A percentile compares a stretch with the other conserved stretches of the same genome.
Conservation (phyloP, 1,140 invertebrate genomes). For the Brachionus asplanchnoidis region DNA sequence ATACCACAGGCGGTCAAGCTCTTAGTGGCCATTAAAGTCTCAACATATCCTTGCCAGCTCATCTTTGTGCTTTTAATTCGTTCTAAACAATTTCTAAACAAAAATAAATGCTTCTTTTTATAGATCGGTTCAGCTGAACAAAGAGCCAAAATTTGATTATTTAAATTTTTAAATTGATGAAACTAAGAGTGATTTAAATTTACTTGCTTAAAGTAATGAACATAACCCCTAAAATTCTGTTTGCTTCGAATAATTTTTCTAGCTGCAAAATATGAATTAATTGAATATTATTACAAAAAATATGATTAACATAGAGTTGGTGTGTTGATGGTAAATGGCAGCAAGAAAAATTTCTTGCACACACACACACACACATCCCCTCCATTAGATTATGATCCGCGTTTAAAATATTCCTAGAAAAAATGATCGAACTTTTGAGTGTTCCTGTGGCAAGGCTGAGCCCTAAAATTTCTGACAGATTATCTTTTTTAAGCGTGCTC, state of each 20-base stretch:
- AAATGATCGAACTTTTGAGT: neutral
- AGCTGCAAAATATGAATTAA: conserved; percentile 21
- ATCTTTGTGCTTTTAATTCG: neutral
- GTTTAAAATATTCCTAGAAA: neutral
- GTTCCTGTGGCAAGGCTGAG: neutral
- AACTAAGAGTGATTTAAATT: conserved; percentile 11
- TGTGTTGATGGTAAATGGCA: neutral
- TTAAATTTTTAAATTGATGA: neutral
- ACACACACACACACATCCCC: neutral
- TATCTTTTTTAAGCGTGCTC: neutral
- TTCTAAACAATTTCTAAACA: conserved; percentile 8
- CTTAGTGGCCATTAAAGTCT: conserved; percentile 24
- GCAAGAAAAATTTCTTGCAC: neutral
- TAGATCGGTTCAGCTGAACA: neutral
- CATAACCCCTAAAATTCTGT: neutral
- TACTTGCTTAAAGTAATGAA: neutral
- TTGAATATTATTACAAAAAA: conserved; percentile 18
- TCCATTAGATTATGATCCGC: neutral
- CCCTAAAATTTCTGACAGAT: conserved; percentile 18
- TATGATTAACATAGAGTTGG: neutral
- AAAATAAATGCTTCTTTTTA: conserved; percentile 10
- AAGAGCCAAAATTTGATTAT: conserved; percentile 10
- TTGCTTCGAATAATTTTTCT: neutral
- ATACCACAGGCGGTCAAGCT: conserved; percentile 24
- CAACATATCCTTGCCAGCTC: conserved; percentile 42